Conservation (phyloP, 1,140 invertebrate genomes). For the Eueides isabella region DNA sequence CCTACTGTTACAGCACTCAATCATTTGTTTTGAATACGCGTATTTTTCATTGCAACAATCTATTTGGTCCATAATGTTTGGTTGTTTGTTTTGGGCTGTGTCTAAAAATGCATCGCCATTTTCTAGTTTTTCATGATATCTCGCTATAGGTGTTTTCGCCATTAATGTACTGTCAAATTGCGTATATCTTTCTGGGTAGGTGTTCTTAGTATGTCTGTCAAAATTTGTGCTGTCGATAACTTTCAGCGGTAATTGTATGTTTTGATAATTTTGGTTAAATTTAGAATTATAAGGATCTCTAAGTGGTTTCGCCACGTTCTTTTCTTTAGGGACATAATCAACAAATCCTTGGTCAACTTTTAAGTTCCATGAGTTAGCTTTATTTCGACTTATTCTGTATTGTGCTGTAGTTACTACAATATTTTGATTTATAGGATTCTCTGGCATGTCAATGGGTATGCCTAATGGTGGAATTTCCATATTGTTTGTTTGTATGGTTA, state of each 20-base stretch:
- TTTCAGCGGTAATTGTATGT: slow-evolving; percentile 31
- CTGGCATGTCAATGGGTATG: slow-evolving; percentile 52
- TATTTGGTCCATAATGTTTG: slow-evolving; percentile 28
- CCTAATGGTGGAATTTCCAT: slow-evolving; percentile 63
- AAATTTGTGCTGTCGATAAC: slow-evolving; percentile 35
- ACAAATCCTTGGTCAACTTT: slow-evolving; percentile 2
- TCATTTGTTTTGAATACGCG: slow-evolving; percentile 34
- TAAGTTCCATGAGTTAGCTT: neutral
- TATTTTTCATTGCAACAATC: slow-evolving; percentile 43
- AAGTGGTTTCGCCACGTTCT: neutral
- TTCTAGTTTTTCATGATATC: slow-evolving; percentile 65
- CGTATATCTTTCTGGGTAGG: slow-evolving; percentile 25
- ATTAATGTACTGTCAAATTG: neutral
- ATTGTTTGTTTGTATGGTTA: slow-evolving; percentile 67
- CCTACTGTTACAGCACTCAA: slow-evolving; percentile 47
- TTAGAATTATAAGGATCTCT: neutral
- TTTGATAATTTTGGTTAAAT: slow-evolving; percentile 8
- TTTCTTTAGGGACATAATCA: slow-evolving; percentile 18
- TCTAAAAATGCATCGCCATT: neutral
- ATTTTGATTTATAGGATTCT: slow-evolving; percentile 57
- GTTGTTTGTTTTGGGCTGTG: neutral
- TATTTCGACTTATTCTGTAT: neutral
- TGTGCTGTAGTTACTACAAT: slow-evolving; percentile 54
- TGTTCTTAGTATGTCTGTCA: slow-evolving; percentile 26
- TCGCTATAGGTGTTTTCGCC: slow-evolving; percentile 31